Evolutionary conservation across 2,113 vertebrate genomes (phyloP).

Genomic region (Seriola quinqueradiata): DNA sequence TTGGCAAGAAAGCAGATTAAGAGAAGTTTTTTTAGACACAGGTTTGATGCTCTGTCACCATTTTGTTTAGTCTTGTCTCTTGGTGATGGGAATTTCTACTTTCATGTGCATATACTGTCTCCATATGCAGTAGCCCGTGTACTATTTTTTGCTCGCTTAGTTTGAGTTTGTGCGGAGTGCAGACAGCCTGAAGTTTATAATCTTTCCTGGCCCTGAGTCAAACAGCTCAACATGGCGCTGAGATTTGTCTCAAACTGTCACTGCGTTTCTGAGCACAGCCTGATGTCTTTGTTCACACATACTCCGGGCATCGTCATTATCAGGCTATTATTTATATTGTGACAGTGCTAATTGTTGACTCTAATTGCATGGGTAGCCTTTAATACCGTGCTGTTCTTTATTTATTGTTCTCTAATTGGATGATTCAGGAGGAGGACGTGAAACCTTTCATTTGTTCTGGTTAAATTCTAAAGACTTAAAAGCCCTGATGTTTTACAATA

Average conservation of each 20-base stretch:
- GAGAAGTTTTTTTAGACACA: neutral
- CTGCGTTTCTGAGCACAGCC: neutral
- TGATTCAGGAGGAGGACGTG: neutral
- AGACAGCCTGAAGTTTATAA: neutral
- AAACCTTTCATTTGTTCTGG: neutral
- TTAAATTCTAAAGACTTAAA: neutral
- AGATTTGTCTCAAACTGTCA: neutral
- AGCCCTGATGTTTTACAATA: neutral
- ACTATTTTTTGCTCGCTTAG: neutral
- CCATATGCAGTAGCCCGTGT: neutral
- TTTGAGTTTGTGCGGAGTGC: neutral
- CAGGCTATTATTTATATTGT: neutral
- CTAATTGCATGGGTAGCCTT: neutral
- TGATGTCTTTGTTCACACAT: neutral
- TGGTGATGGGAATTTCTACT: neutral
- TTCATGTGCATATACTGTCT: neutral
- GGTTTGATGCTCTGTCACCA: neutral
- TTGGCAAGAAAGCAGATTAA: too few species aligned
- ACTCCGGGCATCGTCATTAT: neutral
- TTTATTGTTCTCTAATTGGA: neutral
- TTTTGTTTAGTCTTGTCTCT: neutral
- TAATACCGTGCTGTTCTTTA: too few species aligned
- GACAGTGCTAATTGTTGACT: neutral
- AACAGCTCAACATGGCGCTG: neutral
- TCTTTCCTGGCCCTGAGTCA: slow-evolving; percentile 31